Evolutionary conservation across 2,113 vertebrate genomes (phyloP).

Genomic region (Neodontobutis hainanensis): DNA sequence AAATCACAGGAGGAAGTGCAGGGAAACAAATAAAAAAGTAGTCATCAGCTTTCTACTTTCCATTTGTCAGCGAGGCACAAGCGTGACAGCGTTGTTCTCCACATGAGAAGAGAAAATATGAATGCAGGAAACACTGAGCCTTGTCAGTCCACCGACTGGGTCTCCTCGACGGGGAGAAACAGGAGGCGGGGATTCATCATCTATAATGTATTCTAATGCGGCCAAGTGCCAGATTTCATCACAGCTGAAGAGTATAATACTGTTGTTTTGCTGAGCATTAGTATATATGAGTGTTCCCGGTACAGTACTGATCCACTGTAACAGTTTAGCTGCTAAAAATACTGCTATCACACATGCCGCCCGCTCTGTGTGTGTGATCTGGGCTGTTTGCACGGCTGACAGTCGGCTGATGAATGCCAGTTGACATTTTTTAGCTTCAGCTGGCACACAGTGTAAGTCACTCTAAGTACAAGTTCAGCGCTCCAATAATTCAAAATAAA

Average conservation of each 20-base stretch:
- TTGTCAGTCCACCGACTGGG: conserved; percentile 11
- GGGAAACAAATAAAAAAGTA: conserved; percentile 39
- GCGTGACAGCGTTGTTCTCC: conserved; percentile 31
- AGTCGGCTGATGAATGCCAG: background rate
- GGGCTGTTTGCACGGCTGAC: conserved; percentile 12
- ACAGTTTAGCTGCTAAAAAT: conserved; percentile 10
- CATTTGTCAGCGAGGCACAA: conserved; percentile 57
- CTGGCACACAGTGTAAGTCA: background rate
- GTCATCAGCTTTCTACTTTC: conserved; percentile 44
- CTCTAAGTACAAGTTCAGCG: background rate
- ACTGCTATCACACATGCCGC: background rate
- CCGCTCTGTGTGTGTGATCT: background rate
- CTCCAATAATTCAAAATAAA: conserved; percentile 3
- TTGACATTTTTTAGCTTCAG: background rate
- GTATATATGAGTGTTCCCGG: background rate
- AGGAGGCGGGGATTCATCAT: conserved; percentile 37
- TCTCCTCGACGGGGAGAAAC: background rate
- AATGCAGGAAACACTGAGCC: conserved; percentile 15
- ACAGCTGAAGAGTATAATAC: conserved; percentile 23
- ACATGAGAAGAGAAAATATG: conserved; percentile 21
- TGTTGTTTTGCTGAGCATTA: conserved; percentile 14
- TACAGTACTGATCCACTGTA: conserved; percentile 15
- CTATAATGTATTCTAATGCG: conserved; percentile 57
- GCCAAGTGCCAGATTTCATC: conserved; percentile 33
- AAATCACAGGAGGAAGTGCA: conserved; percentile 23